A percentile compares a stretch with the other conserved stretches of the same genome.
Conservation (phyloP, 2,797 vertebrate genomes). For the Cyclopterus lumpus region DNA sequence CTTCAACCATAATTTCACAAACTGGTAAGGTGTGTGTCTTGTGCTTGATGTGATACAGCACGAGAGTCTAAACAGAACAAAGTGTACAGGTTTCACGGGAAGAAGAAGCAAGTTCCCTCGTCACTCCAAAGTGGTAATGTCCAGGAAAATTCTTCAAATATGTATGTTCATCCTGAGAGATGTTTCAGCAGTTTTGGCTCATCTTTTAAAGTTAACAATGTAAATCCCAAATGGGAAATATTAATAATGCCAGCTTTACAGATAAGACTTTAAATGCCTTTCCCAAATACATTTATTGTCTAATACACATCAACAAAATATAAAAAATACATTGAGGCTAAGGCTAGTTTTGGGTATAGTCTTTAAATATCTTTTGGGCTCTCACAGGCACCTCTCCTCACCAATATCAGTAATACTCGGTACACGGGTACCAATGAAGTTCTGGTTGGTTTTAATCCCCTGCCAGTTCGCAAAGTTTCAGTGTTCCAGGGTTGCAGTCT, state of each 20-base stretch:
- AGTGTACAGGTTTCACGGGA: background rate
- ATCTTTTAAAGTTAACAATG: slow-evolving; percentile 23
- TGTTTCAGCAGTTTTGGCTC: slow-evolving; percentile 25
- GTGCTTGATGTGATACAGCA: background rate
- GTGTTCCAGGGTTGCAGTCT: no score
- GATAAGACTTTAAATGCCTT: slow-evolving; percentile 17
- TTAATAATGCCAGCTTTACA: slow-evolving; percentile 17
- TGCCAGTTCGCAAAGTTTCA: no score
- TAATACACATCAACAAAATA: slow-evolving; percentile 13
- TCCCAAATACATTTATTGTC: slow-evolving; percentile 14
- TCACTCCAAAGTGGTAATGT: slow-evolving; percentile 6
- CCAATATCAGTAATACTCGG: no score
- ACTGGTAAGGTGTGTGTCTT: background rate
- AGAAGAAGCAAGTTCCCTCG: no score
- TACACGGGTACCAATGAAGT: no score
- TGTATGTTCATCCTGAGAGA: slow-evolving; percentile 16
- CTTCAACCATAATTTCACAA: background rate
- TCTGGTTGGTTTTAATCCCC: no score
- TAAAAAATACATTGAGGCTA: background rate
- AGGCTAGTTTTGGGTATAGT: no score
- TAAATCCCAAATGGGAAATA: background rate
- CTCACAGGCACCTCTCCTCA: no score
- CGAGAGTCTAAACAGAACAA: background rate
- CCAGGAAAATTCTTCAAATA: slow-evolving; percentile 38
- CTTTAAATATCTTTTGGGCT: no score